phyloP scores from a whole-genome alignment of 2,888 invertebrate genomes.

The Ochropacha duplaris region DNA sequence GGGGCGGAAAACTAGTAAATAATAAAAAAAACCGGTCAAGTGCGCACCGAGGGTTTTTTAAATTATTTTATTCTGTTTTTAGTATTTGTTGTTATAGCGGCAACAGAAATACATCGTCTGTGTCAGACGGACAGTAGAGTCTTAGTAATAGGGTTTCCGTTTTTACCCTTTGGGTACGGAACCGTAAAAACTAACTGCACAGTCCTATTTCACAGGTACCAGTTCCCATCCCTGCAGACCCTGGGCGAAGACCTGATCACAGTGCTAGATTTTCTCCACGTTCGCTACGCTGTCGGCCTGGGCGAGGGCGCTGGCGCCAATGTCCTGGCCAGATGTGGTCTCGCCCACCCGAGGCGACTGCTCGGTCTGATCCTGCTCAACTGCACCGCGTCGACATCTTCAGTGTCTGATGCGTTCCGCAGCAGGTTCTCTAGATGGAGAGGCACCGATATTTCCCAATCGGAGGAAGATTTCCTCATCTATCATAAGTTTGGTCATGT shows the following conservation, averaged over 20 bases:
- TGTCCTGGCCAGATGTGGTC: conserved; percentile 91
- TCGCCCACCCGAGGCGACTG: conserved; percentile 90
- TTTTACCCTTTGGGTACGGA: too few species aligned
- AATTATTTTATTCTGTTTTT: too few species aligned
- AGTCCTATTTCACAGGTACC: conserved; percentile 81
- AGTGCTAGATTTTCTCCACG: conserved; percentile 91
- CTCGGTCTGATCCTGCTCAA: conserved; percentile 93
- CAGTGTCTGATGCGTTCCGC: conserved; percentile 93
- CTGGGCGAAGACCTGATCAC: conserved; percentile 92
- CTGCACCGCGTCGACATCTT: conserved; percentile 93
- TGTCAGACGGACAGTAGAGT: too few species aligned
- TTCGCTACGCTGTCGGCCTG: conserved; percentile 91
- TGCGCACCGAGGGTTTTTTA: too few species aligned
- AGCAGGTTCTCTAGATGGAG: conserved; percentile 94
- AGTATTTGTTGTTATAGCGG: too few species aligned
- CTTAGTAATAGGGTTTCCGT: too few species aligned
- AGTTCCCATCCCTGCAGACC: conserved; percentile 91
- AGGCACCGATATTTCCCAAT: conserved; percentile 91
- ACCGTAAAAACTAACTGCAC: not conserved
- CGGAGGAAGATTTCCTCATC: conserved; percentile 93
- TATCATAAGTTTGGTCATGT: conserved; percentile 96
- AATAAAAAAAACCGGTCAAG: too few species aligned
- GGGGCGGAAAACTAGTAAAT: too few species aligned
- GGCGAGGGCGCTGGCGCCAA: conserved; percentile 96
- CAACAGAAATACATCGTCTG: too few species aligned